A percentile compares a stretch with the other conserved stretches of the same genome.
Evolutionary conservation across 2,113 vertebrate species (phyloP).

Genomic region (Actinemys pallida): DNA sequence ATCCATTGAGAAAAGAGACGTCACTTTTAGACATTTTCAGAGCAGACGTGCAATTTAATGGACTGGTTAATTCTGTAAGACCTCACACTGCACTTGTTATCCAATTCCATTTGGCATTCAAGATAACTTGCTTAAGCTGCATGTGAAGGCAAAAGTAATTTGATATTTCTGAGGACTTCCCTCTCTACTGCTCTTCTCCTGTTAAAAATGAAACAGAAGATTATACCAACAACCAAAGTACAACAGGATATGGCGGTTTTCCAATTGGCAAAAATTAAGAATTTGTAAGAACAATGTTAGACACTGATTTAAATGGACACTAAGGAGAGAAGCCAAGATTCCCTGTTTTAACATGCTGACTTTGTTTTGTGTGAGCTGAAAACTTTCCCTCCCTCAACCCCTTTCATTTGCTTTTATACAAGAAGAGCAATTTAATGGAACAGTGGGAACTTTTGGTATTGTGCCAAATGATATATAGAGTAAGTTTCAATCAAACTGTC

Average conservation of each 20-base stretch:
- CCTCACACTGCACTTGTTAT: not conserved
- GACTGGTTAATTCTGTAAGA: not conserved
- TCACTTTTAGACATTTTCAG: not conserved
- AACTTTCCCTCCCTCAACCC: not conserved
- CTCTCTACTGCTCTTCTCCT: not conserved
- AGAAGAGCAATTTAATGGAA: not conserved
- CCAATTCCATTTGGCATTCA: not conserved
- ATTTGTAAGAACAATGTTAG: constrained; percentile 31
- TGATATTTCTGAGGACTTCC: not conserved
- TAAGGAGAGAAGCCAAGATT: constrained; percentile 43
- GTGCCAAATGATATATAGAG: too few relatives aligned
- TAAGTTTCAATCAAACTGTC: too few relatives aligned
- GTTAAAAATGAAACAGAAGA: too few relatives aligned
- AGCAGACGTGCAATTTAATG: not conserved
- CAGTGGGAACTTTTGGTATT: too few relatives aligned
- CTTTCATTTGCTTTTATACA: constrained; percentile 12
- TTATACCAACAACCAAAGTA: not conserved
- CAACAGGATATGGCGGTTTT: constrained; percentile 16
- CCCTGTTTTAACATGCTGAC: constrained; percentile 35
- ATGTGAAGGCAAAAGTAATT: not conserved
- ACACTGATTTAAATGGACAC: constrained; percentile 3
- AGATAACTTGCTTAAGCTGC: not conserved
- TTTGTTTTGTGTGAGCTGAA: not conserved
- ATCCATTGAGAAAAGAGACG: not conserved
- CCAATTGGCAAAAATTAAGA: constrained; percentile 42